Base-by-base conservation (phyloP, 2,797 vertebrate genomes). In the Fratercula arctica region DNA sequence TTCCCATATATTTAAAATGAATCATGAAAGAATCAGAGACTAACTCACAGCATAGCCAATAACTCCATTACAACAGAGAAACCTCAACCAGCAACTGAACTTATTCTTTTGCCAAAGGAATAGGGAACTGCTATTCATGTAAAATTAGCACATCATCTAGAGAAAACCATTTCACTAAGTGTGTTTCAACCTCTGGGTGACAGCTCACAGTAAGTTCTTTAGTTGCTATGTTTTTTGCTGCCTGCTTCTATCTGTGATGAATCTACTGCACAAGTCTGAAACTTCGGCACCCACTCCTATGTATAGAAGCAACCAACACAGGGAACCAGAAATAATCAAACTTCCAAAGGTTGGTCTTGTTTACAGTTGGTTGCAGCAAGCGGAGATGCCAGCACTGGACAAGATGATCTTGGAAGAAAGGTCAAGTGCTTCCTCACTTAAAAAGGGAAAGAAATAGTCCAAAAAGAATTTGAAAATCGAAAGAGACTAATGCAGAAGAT, bases 271-370 rank as follows among this genome's bases (percentile, higher is more conserved):
- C 13, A 66, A 51, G 57, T 9, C 53, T 29, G 43, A 83, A 72
- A 51, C 33, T 31, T 17, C 7, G 25, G 31, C 20, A 57, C 19
- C 57, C 10, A 41, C 6, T 78, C 5, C 35, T 39, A 10, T 3
- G 7, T 1, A 0, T 13, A 8, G 23, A 37, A 60, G 39, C 17
- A 72, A 33, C 5, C 17, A 35, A 77, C 11, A 17, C 0, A 53
- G 10, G 17, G 43, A n/a, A 90, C 53, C 5, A 54, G 17, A 21
- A 2, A 6, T 18, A 48, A 79, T 5, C 46, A 43, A 56, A 24
- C 11, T 75, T 74, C 48, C 31, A 57, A 29, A 88, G 35, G 4
- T 4, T 67, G 9, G 12, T 16, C 45, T 68, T 7, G 0, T 43
- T 80, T 86, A 68, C 33, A 59, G 21, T 5, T 37, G 35, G 13